Percentiles rank a stretch among this genome's conserved stretches.
Conservation (phyloP, 2,888 invertebrate genomes). For the Nematopogon swammerdamellus region DNA sequence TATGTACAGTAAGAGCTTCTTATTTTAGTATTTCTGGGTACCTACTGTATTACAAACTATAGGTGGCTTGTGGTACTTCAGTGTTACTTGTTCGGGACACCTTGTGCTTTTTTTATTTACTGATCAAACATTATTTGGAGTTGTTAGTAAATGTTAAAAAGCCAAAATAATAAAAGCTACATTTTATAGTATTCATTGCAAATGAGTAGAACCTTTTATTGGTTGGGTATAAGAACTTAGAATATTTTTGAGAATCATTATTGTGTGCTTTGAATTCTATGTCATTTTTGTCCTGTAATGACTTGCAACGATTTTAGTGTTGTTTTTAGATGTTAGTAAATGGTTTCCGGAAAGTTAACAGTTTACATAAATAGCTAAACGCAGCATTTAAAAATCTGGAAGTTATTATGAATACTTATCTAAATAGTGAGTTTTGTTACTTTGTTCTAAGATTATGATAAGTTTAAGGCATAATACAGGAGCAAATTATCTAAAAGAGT, state of each 20-base stretch:
- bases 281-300: background rate
- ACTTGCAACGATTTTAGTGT: background rate
- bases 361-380: background rate
- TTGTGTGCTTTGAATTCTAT: background rate
- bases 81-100: no score
- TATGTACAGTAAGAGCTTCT: no score
- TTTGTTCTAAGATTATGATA: background rate
- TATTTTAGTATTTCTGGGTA: no score
- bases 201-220: background rate
- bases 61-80: no score
- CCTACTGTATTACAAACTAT: no score
- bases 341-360: background rate
- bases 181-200: background rate
- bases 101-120: no score
- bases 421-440: background rate
- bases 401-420: background rate
- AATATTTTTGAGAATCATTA: background rate
- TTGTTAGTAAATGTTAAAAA: no score
- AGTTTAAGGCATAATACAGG: background rate
- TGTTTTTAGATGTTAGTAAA: background rate
- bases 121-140: no score
- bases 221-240: no score
- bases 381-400: background rate
- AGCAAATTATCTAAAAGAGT: no score
- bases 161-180: no score